phyloP scores from a whole-genome alignment of 2,797 vertebrate genomes.

The Catharus ustulatus region DNA sequence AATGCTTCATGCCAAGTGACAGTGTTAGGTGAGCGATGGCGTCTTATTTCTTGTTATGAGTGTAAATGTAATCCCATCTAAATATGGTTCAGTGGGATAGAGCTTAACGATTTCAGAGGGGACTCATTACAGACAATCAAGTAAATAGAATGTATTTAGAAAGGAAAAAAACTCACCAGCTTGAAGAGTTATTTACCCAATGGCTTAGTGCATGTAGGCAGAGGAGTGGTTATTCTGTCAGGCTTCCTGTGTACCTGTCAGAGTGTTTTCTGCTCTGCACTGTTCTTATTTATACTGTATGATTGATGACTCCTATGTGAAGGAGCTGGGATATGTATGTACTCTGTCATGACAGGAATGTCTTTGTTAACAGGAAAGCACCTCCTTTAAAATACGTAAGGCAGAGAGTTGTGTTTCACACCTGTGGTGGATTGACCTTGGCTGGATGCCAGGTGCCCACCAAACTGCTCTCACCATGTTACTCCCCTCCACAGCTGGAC shows the following conservation, averaged over 20 bases:
- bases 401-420: background rate
- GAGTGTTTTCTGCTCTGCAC: background rate
- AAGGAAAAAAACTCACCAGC: background rate
- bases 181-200: background rate
- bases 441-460: background rate
- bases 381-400: background rate
- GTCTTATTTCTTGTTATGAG: background rate
- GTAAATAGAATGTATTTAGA: slow-evolving; percentile 33
- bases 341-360: background rate
- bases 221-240: slow-evolving; percentile 51
- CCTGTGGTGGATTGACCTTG: background rate
- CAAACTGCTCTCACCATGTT: background rate
- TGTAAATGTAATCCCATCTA: background rate
- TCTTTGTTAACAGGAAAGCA: background rate
- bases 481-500: background rate
- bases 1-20: slow-evolving; percentile 10
- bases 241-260: slow-evolving; percentile 12
- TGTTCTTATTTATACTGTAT: slow-evolving; percentile 31
- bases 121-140: background rate
- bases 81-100: background rate
- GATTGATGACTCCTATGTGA: background rate
- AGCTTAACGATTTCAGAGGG: slow-evolving; percentile 27
- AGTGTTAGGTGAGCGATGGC: background rate
- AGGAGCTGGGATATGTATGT: background rate
- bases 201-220: background rate